Base-by-base conservation (phyloP, 1,140 invertebrate genomes). In the Heliconius hewitsoni region DNA sequence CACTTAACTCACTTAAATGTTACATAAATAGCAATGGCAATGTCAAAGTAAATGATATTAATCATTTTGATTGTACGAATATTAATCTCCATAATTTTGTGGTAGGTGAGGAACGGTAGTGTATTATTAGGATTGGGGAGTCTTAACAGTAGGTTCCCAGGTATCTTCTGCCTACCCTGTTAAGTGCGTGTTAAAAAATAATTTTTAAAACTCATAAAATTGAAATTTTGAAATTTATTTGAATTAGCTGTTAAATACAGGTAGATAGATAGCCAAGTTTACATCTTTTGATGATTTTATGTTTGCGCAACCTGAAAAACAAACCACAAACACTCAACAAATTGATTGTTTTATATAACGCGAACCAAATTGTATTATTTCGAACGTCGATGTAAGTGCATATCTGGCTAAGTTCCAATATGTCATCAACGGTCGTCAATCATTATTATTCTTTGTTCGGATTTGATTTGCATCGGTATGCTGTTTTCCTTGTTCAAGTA, bases 401-500 rank as follows among this genome's bases (percentile, higher is more conserved):
- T 77, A 78, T 75, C 76, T 84, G 84, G 78, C 76, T 66, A 70
- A 74, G 39, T 81, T 76, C 82, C 83, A 84, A 77, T 30, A 71
- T 75, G 57, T 55, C 74, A 74, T 81, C 37, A 72, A 30, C 46
- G 57, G 71, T 81, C 84, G 83, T 82, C 81, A 83, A 82, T 86
- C 83, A 83, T 84, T 84, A 84, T 79, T 84, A 84, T 79, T 84
- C 78, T 77, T 79, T 37, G 77, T 78, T 82, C 71, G 77, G 73
- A 77, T 79, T 79, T 79, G 23, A 73, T 84, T 83, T 84, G 77
- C 78, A 84, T 83, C 72, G 34, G 75, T 76, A 82, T 55, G 66
- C 37, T 70, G 60, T 74, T 78, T 77, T 50, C 60, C 60, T 74
- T 60, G 46, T 81, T 81, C 76, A 71, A 57, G 30, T 77, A 74